Percentiles rank a stretch among this genome's conserved stretches.
phyloP scores from a whole-genome alignment of 2,888 invertebrate genomes.

The Agrotis ipsilon region DNA sequence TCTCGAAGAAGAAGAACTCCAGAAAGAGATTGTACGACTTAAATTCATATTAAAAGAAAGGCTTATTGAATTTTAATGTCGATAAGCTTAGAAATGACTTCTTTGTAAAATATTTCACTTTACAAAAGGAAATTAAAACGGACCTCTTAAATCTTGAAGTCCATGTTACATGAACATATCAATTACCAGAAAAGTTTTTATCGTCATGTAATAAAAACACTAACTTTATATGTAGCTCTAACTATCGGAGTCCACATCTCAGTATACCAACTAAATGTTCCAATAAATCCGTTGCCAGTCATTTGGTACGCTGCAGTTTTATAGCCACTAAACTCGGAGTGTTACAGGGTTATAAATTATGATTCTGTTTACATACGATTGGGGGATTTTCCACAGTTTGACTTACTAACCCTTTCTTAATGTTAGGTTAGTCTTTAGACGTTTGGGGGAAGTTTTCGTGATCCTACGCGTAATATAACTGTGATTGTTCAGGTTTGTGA shows the following conservation, averaged over 20 bases:
- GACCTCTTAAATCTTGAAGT: too few relatives aligned
- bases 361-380: slow-evolving; percentile 71
- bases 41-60: too few relatives aligned
- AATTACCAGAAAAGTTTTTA: too few relatives aligned
- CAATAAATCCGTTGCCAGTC: slow-evolving; percentile 48
- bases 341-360: slow-evolving; percentile 74
- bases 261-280: slow-evolving; percentile 21
- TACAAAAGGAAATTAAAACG: too few relatives aligned
- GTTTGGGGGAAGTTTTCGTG: slow-evolving; percentile 20
- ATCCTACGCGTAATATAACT: background rate
- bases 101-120: too few relatives aligned
- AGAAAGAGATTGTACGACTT: too few relatives aligned
- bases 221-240: background rate
- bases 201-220: too few relatives aligned
- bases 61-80: too few relatives aligned
- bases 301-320: slow-evolving; percentile 63
- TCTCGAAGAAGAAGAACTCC: too few relatives aligned
- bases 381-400: slow-evolving; percentile 69
- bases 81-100: too few relatives aligned
- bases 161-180: too few relatives aligned
- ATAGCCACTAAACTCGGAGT: slow-evolving; percentile 72
- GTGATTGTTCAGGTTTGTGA: background rate
- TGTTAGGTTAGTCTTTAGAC: slow-evolving; percentile 30
- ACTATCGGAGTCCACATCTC: slow-evolving; percentile 7
- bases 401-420: slow-evolving; percentile 29